Evolutionary conservation across 2,113 vertebrate genomes (phyloP), one percentile per base, ranked within the genome.

Genomic region (Pseudorhombus dupliciocellatus): DNA sequence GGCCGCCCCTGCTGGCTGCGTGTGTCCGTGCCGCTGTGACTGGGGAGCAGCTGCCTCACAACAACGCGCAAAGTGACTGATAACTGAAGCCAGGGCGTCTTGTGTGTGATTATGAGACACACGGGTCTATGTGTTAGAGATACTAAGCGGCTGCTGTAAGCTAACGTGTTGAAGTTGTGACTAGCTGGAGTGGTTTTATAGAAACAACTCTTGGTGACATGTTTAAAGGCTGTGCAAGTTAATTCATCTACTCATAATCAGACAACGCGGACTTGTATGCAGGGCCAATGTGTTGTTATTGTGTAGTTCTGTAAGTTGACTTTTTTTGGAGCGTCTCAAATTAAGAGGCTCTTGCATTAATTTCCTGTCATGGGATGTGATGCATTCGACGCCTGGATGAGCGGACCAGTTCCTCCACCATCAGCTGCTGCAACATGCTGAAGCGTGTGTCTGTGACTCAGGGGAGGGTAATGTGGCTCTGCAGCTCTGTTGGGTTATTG

Each of bases 1-100:
- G 88, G 90, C 84, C 90, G 73, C 37, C 71, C 50, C 30, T 15
- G 46, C 3, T 79, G 8, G 51, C 12, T 56, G 46, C 10, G 0
- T 18, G 11, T 30, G 20, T 50, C 48, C 21, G 20, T 11, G 50
- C 4, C 76, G 73, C 57, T 63, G 56, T 28, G 46, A 16, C 26
- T 30, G 25, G 6, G 24, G 37, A 25, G 12, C 21, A 54, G 54
- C 62, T 58, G 1, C 2, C 4, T 7, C 6, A 10, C 3, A 7
- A n/a, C 31, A 12, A 15, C 25, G 10, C 16, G 22, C 4, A 18
- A 30, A 9, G 20, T n/a, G 24, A 10, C 24, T 4, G 26, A 28
- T 34, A 30, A 34, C 0, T 7, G 1, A 14, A 54, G 2, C 11
- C 4, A 8, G 20, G 9, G 9, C 5, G 24, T 21, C 15, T 37